Percentiles rank a stretch among this genome's conserved stretches.
Conservation (phyloP, 2,888 invertebrate genomes). For the Acleris cristana region DNA sequence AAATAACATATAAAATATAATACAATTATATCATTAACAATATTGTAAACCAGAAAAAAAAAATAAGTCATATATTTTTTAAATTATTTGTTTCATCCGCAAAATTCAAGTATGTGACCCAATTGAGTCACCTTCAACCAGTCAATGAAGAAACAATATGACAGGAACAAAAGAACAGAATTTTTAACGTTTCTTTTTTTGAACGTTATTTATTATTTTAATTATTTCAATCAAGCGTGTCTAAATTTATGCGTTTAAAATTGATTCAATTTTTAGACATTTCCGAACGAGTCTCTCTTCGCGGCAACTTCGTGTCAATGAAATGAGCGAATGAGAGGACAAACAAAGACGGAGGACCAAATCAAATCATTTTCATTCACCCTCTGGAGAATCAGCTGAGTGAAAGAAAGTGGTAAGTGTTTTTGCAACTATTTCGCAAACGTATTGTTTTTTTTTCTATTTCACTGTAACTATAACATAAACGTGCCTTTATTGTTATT, state of each 20-base stretch:
- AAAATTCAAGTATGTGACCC: too few relatives aligned
- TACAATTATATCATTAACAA: too few relatives aligned
- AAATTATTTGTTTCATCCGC: too few relatives aligned
- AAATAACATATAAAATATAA: neutral
- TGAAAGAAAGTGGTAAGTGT: conserved; percentile 55
- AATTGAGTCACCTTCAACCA: too few relatives aligned
- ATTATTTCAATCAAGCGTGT: too few relatives aligned
- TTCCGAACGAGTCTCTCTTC: conserved; percentile 18
- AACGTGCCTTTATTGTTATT: neutral
- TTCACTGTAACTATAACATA: conserved; percentile 1
- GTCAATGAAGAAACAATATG: too few relatives aligned
- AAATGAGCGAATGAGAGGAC: conserved; percentile 23
- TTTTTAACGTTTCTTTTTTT: too few relatives aligned
- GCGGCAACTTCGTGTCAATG: conserved; percentile 30
- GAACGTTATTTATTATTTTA: too few relatives aligned
- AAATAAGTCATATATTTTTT: too few relatives aligned
- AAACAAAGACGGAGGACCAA: conserved; percentile 13
- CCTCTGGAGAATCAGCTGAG: conserved; percentile 32
- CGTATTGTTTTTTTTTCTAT: neutral
- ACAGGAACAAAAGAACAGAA: too few relatives aligned
- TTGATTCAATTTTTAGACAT: neutral
- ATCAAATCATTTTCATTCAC: conserved; percentile 26
- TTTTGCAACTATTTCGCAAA: conserved; percentile 42
- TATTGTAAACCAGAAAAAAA: too few relatives aligned
- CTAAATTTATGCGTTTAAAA: too few relatives aligned